Evolutionary conservation across 2,888 invertebrate genomes (phyloP).

Genomic region (Chaetoderma sp.): DNA sequence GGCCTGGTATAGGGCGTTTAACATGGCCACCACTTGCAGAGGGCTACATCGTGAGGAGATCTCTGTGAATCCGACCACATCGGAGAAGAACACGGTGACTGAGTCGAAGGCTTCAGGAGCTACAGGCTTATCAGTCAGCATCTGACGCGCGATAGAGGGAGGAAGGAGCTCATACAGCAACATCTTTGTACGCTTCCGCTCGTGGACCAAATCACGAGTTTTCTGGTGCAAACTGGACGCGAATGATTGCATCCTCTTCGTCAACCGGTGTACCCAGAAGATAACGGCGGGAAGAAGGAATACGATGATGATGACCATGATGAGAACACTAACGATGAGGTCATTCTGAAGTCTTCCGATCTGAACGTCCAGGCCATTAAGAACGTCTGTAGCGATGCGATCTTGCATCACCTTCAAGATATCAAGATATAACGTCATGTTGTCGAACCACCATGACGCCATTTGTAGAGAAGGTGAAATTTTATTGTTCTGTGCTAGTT

Average conservation of each 20-base stretch:
- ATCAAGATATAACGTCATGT: conserved; percentile 51
- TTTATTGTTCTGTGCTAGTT: conserved; percentile 32
- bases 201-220: conserved; percentile 33
- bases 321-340: conserved; percentile 17
- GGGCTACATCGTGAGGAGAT: conserved; percentile 47
- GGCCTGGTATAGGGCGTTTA: conserved; percentile 50
- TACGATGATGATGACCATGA: conserved; percentile 27
- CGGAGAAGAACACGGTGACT: conserved; percentile 43
- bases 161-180: conserved; percentile 40
- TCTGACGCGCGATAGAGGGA: conserved; percentile 32
- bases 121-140: conserved; percentile 28
- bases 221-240: conserved; percentile 19
- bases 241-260: conserved; percentile 33
- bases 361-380: conserved; percentile 14
- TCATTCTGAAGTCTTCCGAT: conserved; percentile 1
- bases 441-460: conserved; percentile 49
- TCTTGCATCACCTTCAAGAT: conserved; percentile 42
- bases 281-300: conserved; percentile 24
- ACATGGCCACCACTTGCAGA: conserved; percentile 55
- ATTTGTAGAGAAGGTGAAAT: conserved; percentile 30
- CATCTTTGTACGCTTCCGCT: conserved; percentile 32
- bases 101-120: conserved; percentile 37
- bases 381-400: conserved; percentile 27
- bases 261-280: conserved; percentile 30
- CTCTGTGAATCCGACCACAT: conserved; percentile 48